Conservation (phyloP, 2,113 vertebrate species). For the Cygnus buccinator region DNA sequence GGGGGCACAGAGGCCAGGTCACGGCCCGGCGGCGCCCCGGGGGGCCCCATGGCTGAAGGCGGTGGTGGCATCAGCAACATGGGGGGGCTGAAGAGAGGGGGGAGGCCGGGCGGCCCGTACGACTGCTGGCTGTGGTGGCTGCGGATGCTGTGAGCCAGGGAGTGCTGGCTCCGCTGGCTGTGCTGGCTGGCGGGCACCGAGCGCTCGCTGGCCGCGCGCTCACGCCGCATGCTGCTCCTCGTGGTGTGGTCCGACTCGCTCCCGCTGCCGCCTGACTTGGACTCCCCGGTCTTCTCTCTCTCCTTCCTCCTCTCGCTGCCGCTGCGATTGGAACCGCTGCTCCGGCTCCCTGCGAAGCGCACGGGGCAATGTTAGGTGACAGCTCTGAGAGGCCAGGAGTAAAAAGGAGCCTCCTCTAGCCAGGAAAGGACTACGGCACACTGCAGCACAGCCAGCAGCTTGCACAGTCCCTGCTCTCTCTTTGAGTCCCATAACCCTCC, state of each 20-base stretch:
- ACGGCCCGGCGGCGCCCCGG: constrained; percentile 86
- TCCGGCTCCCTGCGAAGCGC: constrained; percentile 83
- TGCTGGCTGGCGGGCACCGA: constrained; percentile 83
- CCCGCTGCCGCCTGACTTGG: constrained; percentile 87
- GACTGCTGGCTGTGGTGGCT: constrained; percentile 86
- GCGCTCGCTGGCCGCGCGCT: constrained; percentile 82
- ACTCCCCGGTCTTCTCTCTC: constrained; percentile 79
- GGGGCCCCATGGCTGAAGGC: constrained; percentile 78
- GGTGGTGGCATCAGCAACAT: constrained; percentile 84
- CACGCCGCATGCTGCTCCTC: constrained; percentile 80
- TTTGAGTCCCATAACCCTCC: fast-evolving
- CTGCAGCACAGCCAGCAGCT: not conserved
- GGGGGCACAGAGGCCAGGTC: constrained; percentile 92
- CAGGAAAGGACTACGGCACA: not conserved
- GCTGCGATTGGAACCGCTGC: constrained; percentile 91
- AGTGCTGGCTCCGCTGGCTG: constrained; percentile 90
- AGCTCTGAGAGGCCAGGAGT: not conserved
- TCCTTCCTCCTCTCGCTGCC: constrained; percentile 83
- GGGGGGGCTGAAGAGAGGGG: constrained; percentile 86
- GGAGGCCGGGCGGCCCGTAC: constrained; percentile 79
- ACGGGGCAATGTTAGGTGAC: not conserved
- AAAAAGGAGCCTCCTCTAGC: not conserved
- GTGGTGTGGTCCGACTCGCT: constrained; percentile 86
- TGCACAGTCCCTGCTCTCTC: not conserved
- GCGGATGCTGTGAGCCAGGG: constrained; percentile 83